Conservation (phyloP, 2,113 vertebrate genomes). For the Malurus elegans region DNA sequence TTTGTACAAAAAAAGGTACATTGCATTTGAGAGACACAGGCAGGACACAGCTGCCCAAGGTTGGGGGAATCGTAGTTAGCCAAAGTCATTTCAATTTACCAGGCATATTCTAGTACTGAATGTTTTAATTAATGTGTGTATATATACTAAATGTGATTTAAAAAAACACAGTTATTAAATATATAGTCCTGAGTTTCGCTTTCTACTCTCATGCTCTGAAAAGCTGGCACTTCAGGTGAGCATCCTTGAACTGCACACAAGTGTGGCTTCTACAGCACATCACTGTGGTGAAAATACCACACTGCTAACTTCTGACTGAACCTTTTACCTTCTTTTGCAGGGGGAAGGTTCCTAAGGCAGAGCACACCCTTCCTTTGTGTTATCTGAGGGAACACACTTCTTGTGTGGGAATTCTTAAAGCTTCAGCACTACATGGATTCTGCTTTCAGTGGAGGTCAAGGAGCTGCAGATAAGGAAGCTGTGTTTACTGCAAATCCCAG, state of each 20-base stretch:
- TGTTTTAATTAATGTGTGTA: background rate
- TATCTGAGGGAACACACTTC: background rate
- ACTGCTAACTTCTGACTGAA: background rate
- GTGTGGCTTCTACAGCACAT: background rate
- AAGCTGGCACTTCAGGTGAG: background rate
- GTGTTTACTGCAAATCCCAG: background rate
- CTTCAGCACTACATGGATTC: background rate
- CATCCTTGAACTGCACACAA: background rate
- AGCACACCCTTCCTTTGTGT: constrained; percentile 24
- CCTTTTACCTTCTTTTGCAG: constrained; percentile 31
- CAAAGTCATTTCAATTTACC: background rate
- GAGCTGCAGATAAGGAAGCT: constrained; percentile 22
- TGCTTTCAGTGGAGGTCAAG: background rate
- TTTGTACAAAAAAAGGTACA: background rate
- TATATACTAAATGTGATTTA: too few relatives aligned
- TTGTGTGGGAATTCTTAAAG: background rate
- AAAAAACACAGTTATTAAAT: too few relatives aligned
- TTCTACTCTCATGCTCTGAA: background rate
- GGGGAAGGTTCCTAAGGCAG: background rate
- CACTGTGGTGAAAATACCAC: background rate
- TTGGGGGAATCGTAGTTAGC: background rate
- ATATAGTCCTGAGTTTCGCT: background rate
- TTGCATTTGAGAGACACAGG: background rate
- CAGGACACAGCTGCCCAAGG: background rate
- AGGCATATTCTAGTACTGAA: background rate